These are phyloP conservation scores for Lithobius niger DNA, from an alignment of 1,140 invertebrate genomes.

Conservation along the genomic window DNA sequence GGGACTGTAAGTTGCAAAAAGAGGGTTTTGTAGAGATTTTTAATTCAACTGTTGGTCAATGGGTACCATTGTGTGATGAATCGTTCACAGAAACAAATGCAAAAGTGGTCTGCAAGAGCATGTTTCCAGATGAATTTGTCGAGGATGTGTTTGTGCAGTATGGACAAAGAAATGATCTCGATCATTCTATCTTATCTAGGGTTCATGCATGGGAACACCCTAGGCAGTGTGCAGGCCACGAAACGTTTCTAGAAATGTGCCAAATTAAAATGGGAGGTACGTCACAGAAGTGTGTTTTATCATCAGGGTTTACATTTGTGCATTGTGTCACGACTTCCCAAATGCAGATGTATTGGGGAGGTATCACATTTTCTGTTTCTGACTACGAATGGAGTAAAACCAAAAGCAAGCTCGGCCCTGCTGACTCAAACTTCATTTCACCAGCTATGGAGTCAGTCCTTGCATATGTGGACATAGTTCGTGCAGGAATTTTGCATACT, in stretches of 20 bases:
- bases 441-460: no score
- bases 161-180: slow-evolving; percentile 64
- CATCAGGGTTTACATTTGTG: slow-evolving; percentile 79
- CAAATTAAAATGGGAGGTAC: slow-evolving; percentile 75
- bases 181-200: slow-evolving; percentile 61
- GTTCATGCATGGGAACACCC: slow-evolving; percentile 94
- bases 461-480: no score
- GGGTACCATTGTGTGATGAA: slow-evolving; percentile 91
- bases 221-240: slow-evolving; percentile 51
- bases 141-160: slow-evolving; percentile 54
- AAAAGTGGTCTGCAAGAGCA: slow-evolving; percentile 82
- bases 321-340: slow-evolving; percentile 63
- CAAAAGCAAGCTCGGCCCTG: not conserved
- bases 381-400: slow-evolving; percentile 54
- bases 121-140: slow-evolving; percentile 85
- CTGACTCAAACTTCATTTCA: no score
- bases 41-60: slow-evolving; percentile 85
- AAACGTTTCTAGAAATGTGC: slow-evolving; percentile 45
- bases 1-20: not conserved
- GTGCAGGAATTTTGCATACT: no score
- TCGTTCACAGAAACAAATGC: slow-evolving; percentile 89
- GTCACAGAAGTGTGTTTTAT: slow-evolving; percentile 68
- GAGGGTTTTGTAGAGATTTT: slow-evolving; percentile 83
- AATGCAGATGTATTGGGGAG: slow-evolving; percentile 81
- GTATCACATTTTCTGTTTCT: slow-evolving; percentile 76